Evolutionary conservation across 2,797 vertebrate genomes (phyloP).

Genomic region (Avahi laniger): DNA sequence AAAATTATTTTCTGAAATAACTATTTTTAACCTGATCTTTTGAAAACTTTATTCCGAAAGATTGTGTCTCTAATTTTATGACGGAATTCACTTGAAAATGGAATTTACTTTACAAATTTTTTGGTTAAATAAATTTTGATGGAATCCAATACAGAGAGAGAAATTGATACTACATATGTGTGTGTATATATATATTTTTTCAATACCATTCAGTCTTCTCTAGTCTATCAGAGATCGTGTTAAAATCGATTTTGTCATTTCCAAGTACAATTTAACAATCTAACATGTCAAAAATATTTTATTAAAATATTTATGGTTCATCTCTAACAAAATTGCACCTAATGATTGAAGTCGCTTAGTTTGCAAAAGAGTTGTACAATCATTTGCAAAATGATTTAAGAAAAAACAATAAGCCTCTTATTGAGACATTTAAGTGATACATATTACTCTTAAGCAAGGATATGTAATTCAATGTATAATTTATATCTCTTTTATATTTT

Average conservation of each 20-base stretch:
- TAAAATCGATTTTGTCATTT: constrained; percentile 58
- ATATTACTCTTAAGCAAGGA: not conserved
- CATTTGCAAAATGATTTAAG: constrained; percentile 46
- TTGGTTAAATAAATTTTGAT: constrained; percentile 7
- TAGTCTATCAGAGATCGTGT: not conserved
- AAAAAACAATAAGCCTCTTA: not conserved
- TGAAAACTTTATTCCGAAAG: not conserved
- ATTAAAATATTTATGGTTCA: constrained; percentile 4
- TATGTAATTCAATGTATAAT: not conserved
- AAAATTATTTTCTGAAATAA: not conserved
- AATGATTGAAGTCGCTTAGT: not conserved
- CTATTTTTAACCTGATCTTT: not conserved
- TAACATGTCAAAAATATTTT: constrained; percentile 54
- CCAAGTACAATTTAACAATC: constrained; percentile 56
- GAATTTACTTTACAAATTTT: not conserved
- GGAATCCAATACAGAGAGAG: not conserved
- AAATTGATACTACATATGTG: not conserved
- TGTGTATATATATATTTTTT: not conserved
- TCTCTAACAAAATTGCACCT: constrained; percentile 12
- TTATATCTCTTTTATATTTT: not conserved
- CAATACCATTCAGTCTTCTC: not conserved
- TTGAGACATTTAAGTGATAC: not conserved
- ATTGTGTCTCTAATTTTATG: not conserved
- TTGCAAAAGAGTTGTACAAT: not conserved
- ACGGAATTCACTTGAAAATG: not conserved